These are phyloP conservation scores for Drosophila limbata DNA, from an alignment of 2,888 invertebrate genomes.

Conservation along the genomic window DNA sequence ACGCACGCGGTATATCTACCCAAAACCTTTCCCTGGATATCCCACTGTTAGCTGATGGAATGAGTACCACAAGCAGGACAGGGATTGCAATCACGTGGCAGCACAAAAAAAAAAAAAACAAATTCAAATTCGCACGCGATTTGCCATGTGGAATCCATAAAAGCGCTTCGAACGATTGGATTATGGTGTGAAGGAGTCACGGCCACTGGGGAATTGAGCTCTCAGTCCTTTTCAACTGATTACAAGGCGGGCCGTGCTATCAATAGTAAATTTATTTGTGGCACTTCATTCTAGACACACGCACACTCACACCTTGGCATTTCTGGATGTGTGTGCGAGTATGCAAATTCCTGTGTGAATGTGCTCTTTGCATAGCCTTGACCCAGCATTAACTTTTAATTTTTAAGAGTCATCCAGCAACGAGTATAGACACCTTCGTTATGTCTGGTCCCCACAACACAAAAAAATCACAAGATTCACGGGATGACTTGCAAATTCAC, in stretches of 20 bases:
- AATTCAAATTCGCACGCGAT: constrained; percentile 79
- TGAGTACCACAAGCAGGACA: neutral
- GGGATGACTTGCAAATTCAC: constrained; percentile 67
- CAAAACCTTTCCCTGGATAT: constrained; percentile 18
- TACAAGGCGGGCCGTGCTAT: constrained; percentile 60
- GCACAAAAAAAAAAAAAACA: constrained; percentile 45
- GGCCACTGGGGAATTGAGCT: constrained; percentile 58
- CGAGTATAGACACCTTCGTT: constrained; percentile 52
- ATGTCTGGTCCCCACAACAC: constrained; percentile 39
- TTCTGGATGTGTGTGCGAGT: neutral
- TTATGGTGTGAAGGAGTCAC: constrained; percentile 61
- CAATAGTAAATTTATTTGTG: constrained; percentile 66
- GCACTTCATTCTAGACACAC: constrained; percentile 29
- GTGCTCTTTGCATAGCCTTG: constrained; percentile 51
- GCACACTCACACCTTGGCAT: constrained; percentile 11
- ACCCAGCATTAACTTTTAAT: constrained; percentile 64
- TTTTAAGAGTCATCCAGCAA: constrained; percentile 49
- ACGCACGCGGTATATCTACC: constrained; percentile 26
- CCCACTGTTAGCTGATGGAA: constrained; percentile 16
- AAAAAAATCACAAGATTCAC: constrained; percentile 61
- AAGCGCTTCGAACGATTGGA: constrained; percentile 71
- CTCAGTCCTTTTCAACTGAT: constrained; percentile 67
- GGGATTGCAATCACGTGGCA: constrained; percentile 33
- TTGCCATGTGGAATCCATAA: constrained; percentile 72
- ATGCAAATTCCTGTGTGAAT: constrained; percentile 11